phyloP scores from a whole-genome alignment of 2,113 vertebrate genomes.

The Lontra canadensis region DNA sequence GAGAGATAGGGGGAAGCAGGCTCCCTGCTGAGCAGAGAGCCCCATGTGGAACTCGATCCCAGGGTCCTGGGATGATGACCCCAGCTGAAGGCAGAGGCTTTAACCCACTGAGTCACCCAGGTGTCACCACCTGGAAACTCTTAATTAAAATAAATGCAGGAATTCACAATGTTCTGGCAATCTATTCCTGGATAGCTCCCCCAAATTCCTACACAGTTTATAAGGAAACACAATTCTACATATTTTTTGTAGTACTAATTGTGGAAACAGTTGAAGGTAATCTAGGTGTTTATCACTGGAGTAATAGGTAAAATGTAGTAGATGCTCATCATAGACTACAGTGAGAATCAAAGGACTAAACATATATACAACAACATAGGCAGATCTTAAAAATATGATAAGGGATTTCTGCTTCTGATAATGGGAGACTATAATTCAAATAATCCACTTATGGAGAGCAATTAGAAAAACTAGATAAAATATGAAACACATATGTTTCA shows the following conservation, averaged over 20 bases:
- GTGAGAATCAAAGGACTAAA: background rate
- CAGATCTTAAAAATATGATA: background rate
- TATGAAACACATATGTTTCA: background rate
- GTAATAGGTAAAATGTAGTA: background rate
- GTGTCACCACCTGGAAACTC: background rate
- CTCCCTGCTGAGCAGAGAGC: no score
- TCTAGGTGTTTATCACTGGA: background rate
- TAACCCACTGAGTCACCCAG: no score
- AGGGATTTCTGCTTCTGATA: background rate
- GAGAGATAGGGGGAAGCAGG: no score
- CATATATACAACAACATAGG: background rate
- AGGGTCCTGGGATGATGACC: no score
- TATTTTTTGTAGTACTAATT: background rate
- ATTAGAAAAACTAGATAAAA: background rate
- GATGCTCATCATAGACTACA: background rate
- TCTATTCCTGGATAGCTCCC: background rate
- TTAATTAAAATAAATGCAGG: background rate
- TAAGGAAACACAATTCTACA: background rate
- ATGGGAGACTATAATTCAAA: background rate
- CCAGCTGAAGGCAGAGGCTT: no score
- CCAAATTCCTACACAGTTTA: background rate
- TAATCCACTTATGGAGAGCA: background rate
- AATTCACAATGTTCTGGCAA: background rate
- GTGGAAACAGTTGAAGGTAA: background rate
- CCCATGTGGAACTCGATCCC: no score